Evolutionary conservation across 2,113 vertebrate species (phyloP).

Genomic region (Morone saxatilis): DNA sequence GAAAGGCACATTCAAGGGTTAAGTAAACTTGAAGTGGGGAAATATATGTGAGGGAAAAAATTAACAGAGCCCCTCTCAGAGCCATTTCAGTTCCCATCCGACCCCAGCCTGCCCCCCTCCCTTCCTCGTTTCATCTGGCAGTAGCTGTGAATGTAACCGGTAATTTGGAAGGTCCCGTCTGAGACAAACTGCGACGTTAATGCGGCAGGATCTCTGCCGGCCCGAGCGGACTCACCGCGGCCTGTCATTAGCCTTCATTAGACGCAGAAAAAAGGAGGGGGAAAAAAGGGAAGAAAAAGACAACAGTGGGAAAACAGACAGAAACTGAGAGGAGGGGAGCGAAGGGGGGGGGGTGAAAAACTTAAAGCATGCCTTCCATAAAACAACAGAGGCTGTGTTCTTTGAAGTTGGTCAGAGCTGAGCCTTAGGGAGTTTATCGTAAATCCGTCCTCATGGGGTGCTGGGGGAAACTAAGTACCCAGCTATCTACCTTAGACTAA

Average conservation of each 20-base stretch:
- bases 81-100: slow-evolving; percentile 64
- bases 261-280: slow-evolving; percentile 31
- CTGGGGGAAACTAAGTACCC: slow-evolving; percentile 69
- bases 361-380: slow-evolving; percentile 80
- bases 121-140: slow-evolving; percentile 84
- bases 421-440: slow-evolving; percentile 78
- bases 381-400: slow-evolving; percentile 78
- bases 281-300: slow-evolving; percentile 39
- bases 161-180: slow-evolving; percentile 87
- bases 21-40: slow-evolving; percentile 45
- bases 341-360: slow-evolving; percentile 31
- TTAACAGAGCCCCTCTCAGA: slow-evolving; percentile 70
- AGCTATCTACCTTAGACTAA: slow-evolving; percentile 71
- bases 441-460: slow-evolving; percentile 73
- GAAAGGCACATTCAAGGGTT: slow-evolving; percentile 66
- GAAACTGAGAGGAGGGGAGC: slow-evolving; percentile 45
- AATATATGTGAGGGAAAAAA: slow-evolving; percentile 35
- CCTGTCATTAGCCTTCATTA: slow-evolving; percentile 87
- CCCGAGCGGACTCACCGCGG: slow-evolving; percentile 66
- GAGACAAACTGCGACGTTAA: slow-evolving; percentile 85
- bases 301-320: slow-evolving; percentile 61
- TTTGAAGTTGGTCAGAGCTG: slow-evolving; percentile 80
- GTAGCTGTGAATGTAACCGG: slow-evolving; percentile 82
- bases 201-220: slow-evolving; percentile 79
- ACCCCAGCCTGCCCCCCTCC: slow-evolving; percentile 7